Conservation (phyloP, 1,140 invertebrate genomes). For the Ceratina australensis region DNA sequence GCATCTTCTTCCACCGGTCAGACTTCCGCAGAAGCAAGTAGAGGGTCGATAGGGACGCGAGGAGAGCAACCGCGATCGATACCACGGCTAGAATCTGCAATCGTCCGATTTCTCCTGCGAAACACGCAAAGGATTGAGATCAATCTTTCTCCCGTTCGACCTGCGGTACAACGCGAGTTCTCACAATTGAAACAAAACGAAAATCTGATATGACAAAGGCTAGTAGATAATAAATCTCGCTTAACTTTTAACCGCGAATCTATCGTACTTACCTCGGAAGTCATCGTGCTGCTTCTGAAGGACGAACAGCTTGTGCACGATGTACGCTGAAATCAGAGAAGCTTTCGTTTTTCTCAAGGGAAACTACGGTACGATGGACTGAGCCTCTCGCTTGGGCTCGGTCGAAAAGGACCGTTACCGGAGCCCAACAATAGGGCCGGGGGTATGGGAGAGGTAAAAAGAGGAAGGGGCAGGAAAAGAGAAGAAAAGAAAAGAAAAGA, state of each 20-base stretch:
- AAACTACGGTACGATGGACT: no score
- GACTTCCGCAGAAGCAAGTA: constrained; percentile 56
- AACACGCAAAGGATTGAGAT: not conserved
- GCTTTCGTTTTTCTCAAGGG: no score
- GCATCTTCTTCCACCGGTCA: constrained; percentile 61
- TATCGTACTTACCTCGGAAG: constrained; percentile 44
- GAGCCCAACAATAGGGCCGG: not conserved
- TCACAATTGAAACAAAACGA: constrained; percentile 30
- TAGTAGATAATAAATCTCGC: no score
- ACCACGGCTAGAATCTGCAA: constrained; percentile 59
- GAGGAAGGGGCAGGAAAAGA: not conserved
- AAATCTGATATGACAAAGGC: no score
- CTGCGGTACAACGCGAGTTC: not conserved
- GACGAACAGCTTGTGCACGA: constrained; percentile 71
- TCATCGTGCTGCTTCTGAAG: constrained; percentile 57
- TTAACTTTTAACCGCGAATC: no score
- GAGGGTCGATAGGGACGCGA: constrained; percentile 57
- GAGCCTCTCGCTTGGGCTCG: no score
- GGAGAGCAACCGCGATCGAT: constrained; percentile 58
- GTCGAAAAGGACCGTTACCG: not conserved
- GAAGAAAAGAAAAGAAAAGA: constrained; percentile 13
- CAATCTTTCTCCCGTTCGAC: not conserved
- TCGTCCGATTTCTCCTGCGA: constrained; percentile 64
- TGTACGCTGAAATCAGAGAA: constrained; percentile 68
- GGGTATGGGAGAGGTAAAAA: not conserved